Conservation (phyloP, 2,888 invertebrate species). For the Gastrophysa polygoni region DNA sequence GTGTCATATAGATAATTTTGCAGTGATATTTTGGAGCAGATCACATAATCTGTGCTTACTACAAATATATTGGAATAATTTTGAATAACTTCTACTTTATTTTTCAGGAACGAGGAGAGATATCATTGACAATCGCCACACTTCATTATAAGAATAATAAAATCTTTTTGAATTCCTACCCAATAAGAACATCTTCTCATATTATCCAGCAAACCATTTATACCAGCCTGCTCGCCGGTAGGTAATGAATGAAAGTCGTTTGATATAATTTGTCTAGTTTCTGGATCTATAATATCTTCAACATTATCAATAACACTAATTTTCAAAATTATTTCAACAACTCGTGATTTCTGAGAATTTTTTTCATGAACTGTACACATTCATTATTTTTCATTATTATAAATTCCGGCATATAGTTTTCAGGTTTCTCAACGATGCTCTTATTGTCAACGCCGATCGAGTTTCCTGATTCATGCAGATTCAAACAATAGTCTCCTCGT, state of each 20-base stretch:
- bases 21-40: no score
- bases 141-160: no score
- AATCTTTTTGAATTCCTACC: conserved; percentile 28
- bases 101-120: no score
- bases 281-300: background rate
- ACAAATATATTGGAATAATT: no score
- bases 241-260: conserved; percentile 39
- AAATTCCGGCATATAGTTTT: conserved; percentile 1
- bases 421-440: no score
- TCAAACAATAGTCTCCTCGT: no score
- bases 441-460: no score
- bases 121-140: conserved; percentile 31
- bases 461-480: no score
- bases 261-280: conserved; percentile 28
- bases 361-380: background rate
- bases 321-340: conserved; percentile 4
- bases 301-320: background rate
- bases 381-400: background rate
- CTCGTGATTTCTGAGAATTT: conserved; percentile 6
- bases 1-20: conserved; percentile 21
- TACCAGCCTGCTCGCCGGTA: conserved; percentile 37
- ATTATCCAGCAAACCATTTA: conserved; percentile 30
- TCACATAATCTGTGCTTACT: no score
- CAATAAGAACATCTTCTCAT: conserved; percentile 28
- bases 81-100: no score